Conservation (phyloP, 2,888 invertebrate species). For the Cantharis rufa region DNA sequence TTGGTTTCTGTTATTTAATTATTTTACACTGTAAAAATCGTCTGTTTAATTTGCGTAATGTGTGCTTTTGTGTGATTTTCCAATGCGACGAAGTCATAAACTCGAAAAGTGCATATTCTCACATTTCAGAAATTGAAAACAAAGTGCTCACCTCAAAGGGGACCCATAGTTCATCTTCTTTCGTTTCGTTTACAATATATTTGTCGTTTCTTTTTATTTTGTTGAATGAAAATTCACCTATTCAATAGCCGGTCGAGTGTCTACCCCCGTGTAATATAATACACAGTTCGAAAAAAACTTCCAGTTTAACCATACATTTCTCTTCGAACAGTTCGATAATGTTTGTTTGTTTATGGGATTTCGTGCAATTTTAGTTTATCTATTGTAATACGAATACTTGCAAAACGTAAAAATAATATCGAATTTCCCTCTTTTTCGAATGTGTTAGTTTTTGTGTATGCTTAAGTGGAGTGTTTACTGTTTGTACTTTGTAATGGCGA, state of each 20-base stretch:
- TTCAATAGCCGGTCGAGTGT: slow-evolving; percentile 31
- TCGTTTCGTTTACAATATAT: background rate
- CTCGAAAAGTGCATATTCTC: slow-evolving; percentile 47
- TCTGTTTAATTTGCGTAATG: too few relatives aligned
- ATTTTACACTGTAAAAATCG: too few relatives aligned
- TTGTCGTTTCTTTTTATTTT: slow-evolving; percentile 5
- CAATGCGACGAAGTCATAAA: slow-evolving; percentile 20
- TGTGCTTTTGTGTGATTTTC: too few relatives aligned
- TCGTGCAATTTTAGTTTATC: background rate
- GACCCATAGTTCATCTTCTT: slow-evolving; percentile 20
- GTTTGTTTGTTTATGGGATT: background rate
- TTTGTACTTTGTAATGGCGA: background rate
- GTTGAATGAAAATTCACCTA: slow-evolving; percentile 24
- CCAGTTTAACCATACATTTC: slow-evolving; percentile 38
- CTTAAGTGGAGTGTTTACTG: background rate
- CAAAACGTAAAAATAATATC: background rate
- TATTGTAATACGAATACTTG: background rate
- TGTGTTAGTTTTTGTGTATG: background rate
- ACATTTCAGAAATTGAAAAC: slow-evolving; percentile 40
- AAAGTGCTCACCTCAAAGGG: slow-evolving; percentile 28
- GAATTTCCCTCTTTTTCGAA: background rate
- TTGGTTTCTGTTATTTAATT: too few relatives aligned
- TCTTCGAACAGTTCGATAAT: slow-evolving; percentile 30
- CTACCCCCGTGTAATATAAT: slow-evolving; percentile 35
- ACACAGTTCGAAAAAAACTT: slow-evolving; percentile 34